Base-by-base conservation (phyloP, 2,888 invertebrate species). In the Mamestra brassicae region DNA sequence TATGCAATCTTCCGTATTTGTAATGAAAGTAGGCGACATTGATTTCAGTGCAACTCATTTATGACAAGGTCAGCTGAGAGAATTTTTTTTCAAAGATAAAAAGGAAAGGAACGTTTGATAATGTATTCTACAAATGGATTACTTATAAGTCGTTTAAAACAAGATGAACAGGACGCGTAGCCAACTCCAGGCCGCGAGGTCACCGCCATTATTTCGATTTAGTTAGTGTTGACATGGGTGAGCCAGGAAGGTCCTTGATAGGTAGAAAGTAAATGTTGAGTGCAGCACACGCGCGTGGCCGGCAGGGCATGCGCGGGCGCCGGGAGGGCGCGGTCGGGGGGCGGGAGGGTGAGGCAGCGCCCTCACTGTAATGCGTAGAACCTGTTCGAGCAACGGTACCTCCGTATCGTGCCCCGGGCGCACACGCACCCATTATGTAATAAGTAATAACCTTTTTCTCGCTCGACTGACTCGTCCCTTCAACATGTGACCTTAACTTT, bases 371-470 rank as follows among this genome's bases (percentile, higher is more conserved):
- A 90, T 92, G 91, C 91, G 89, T 92, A 91, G 91, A 96, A 96
- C 96, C 96, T 95, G 96, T 95, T 95, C 93, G 88, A 87, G 84
- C 94, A 96, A 96, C 96, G 96, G 96, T 95, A 96, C 94, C 89
- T 90, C 87, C 87, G 90, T 90, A 91, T 91, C 90, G 90, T 91
- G 94, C 93, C 91, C 90, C 89, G 90, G 91, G 93, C 92, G 90
- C 92, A 92, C 94, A 93, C 93, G 95, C 94, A 95, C 92, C 94
- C 93, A 95, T 96, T 96, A 96, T 96, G 94, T 95, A 96, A 96
- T 94, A 93, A 95, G 94, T 95, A 96, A 95, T 93, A 93, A 92
- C 91, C 93, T 94, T 95, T 94, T 95, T 94, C 94, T 95, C 92
- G 93, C 91, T 92, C 91, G 89, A 90, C 88, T 91, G 90, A 91